These are phyloP conservation scores for Gambelia wislizenii DNA, from an alignment of 2,797 vertebrate genomes.

Conservation along the genomic window DNA sequence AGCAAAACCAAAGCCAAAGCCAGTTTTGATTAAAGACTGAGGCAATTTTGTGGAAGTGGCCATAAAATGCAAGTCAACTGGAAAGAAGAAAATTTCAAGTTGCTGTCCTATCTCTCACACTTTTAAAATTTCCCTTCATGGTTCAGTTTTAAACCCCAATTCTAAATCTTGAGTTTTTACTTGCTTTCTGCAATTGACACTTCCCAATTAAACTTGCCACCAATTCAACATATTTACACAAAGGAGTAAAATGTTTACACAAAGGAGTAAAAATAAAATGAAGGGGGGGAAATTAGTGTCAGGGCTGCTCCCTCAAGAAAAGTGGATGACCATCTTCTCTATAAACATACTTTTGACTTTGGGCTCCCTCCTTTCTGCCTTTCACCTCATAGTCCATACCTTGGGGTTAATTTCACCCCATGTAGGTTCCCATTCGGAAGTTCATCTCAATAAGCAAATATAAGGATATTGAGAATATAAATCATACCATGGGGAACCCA, in stretches of 20 bases:
- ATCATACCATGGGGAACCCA: too few species aligned
- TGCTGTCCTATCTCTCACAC: background rate
- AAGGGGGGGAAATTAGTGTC: too few species aligned
- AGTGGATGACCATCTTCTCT: background rate
- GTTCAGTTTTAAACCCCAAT: background rate
- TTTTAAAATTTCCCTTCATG: background rate
- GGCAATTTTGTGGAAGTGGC: background rate
- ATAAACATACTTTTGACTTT: background rate
- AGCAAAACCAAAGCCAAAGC: slow-evolving; percentile 35
- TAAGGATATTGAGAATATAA: too few species aligned
- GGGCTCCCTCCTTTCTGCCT: rapidly evolving
- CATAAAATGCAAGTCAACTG: background rate
- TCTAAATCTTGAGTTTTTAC: background rate
- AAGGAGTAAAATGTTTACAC: background rate
- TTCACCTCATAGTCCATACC: background rate
- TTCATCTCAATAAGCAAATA: background rate
- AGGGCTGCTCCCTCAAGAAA: background rate
- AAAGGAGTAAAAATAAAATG: too few species aligned
- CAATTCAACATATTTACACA: background rate
- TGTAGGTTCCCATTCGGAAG: background rate
- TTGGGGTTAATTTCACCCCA: too few species aligned
- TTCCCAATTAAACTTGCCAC: background rate
- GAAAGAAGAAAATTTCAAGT: background rate
- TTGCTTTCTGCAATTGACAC: background rate
- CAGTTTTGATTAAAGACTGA: slow-evolving; percentile 25